These are phyloP conservation scores for Platycheirus rosarum DNA, from an alignment of 2,888 invertebrate species.

Conservation along the genomic window DNA sequence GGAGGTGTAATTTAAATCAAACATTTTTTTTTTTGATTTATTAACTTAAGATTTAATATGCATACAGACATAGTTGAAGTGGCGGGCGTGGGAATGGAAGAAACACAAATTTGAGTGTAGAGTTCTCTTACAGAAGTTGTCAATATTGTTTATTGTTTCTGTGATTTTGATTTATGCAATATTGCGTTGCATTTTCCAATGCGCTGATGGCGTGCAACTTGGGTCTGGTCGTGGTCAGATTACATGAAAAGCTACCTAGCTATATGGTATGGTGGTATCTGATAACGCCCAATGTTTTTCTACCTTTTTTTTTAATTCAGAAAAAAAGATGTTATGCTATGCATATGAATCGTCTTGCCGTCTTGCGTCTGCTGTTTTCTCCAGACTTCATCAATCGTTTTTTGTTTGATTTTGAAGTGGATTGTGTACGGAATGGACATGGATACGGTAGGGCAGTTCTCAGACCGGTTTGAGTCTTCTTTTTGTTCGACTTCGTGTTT, in stretches of 20 bases:
- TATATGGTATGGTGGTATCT: no score
- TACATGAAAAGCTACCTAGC: background rate
- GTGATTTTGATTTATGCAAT: slow-evolving; percentile 6
- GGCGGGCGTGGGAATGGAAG: background rate
- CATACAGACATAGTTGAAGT: background rate
- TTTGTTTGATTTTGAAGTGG: background rate
- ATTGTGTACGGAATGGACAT: no score
- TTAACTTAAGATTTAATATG: background rate
- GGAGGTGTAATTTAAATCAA: slow-evolving; percentile 30
- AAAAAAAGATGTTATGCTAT: background rate
- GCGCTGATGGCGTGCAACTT: background rate
- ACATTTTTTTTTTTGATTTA: slow-evolving; percentile 10
- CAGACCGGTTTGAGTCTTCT: slow-evolving; percentile 53
- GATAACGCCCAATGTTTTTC: slow-evolving; percentile 8
- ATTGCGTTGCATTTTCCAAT: slow-evolving; percentile 8
- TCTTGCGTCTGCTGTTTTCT: background rate
- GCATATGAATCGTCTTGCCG: background rate
- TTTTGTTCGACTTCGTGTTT: background rate
- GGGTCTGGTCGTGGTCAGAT: slow-evolving; percentile 10
- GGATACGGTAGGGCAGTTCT: slow-evolving; percentile 39
- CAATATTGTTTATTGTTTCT: background rate
- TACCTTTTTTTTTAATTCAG: background rate
- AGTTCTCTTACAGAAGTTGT: background rate
- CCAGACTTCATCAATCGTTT: slow-evolving; percentile 37
- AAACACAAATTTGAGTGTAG: background rate